Percentiles rank a stretch among this genome's conserved stretches.
Evolutionary conservation across 1,140 invertebrate species (phyloP).

Genomic region (Grapholita molesta): DNA sequence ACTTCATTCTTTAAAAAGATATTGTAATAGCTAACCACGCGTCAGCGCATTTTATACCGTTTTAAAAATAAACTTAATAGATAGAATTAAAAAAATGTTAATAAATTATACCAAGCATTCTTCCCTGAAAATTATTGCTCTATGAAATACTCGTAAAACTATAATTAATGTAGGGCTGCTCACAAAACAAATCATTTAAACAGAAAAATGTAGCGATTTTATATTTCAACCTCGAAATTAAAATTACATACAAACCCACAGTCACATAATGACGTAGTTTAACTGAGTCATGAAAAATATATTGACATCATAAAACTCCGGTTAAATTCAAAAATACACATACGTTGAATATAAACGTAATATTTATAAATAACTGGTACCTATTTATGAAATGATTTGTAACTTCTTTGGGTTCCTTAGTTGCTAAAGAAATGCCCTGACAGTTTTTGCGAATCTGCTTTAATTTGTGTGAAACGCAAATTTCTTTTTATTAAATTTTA

Average conservation of each 20-base stretch:
- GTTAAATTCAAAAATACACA: background rate
- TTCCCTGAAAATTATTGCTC: background rate
- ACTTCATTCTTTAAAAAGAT: no score
- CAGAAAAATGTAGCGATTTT: background rate
- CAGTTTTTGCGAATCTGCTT: background rate
- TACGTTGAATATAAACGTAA: background rate
- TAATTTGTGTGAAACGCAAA: no score
- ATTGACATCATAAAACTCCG: conserved; percentile 1
- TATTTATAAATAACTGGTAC: background rate
- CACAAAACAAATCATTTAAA: background rate
- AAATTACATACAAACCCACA: background rate
- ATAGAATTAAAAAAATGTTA: background rate
- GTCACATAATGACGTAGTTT: background rate
- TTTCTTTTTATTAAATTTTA: no score
- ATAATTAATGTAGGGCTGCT: background rate
- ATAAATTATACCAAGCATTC: background rate
- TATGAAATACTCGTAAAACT: background rate
- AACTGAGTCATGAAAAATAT: conserved; percentile 4
- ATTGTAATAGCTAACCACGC: no score
- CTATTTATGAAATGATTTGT: background rate
- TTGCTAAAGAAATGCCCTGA: background rate
- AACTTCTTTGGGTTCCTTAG: background rate
- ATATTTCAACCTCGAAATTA: background rate
- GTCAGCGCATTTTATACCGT: no score
- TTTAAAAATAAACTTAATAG: background rate